Conservation (phyloP, 2,113 vertebrate genomes). For the Pagrus major region DNA sequence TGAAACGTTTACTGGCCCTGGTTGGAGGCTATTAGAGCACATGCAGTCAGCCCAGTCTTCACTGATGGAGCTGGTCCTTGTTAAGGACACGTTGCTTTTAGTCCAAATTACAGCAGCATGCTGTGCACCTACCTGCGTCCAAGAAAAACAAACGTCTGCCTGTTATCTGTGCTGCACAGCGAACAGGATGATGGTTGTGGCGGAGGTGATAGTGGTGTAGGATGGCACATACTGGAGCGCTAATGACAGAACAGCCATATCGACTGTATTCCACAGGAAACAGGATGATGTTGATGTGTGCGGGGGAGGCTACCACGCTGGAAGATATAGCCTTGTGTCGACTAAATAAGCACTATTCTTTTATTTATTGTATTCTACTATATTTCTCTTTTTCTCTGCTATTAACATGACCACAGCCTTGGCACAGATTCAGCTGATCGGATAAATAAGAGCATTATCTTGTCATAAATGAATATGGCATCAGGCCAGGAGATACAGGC, state of each 20-base stretch:
- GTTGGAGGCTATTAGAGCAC: constrained; percentile 24
- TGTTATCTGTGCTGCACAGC: constrained; percentile 54
- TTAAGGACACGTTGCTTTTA: constrained; percentile 27
- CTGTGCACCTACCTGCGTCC: constrained; percentile 29
- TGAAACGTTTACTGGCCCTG: not conserved
- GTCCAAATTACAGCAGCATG: constrained; percentile 19
- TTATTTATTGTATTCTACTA: not conserved
- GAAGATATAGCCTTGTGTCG: not conserved
- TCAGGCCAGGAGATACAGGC: not conserved
- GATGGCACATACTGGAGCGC: constrained; percentile 6
- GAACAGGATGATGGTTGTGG: constrained; percentile 36
- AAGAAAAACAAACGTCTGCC: constrained; percentile 33
- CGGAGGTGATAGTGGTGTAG: constrained; percentile 38
- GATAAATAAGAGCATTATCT: constrained; percentile 15
- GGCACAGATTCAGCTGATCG: constrained; percentile 26
- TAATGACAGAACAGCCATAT: constrained; percentile 27
- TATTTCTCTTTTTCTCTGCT: not conserved
- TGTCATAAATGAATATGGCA: constrained; percentile 10
- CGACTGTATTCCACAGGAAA: constrained; percentile 16
- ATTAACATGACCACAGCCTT: not conserved
- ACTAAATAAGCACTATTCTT: constrained; percentile 2
- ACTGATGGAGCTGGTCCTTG: constrained; percentile 32
- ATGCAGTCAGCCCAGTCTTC: constrained; percentile 20
- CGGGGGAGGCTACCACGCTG: constrained; percentile 11
- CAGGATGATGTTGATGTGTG: constrained; percentile 7